Conservation (phyloP, 30 jellyfish, hydroid and myxozoan species). For the Aurelia sp. region DNA sequence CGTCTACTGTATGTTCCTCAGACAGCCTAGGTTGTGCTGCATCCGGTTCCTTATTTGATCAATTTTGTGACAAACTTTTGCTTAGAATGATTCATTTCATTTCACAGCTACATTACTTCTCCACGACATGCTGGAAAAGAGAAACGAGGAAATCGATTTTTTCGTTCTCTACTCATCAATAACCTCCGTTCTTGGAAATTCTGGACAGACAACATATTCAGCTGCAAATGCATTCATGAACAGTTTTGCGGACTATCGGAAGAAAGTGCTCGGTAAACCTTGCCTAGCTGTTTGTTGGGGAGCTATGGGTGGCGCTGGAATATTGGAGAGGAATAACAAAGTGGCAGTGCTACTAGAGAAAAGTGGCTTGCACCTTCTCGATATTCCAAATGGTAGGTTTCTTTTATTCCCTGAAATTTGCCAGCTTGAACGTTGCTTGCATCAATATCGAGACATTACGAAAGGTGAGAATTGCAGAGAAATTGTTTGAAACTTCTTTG, state of each 20-base stretch:
- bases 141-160: conserved; percentile 38
- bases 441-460: too few relatives aligned
- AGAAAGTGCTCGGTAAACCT: conserved; percentile 59
- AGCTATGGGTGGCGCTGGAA: conserved; percentile 87
- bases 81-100: too few relatives aligned
- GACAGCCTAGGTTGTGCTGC: too few relatives aligned
- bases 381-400: conserved; percentile 57
- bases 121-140: conserved; percentile 47
- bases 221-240: conserved; percentile 83
- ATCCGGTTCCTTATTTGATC: too few relatives aligned
- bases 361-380: conserved; percentile 62
- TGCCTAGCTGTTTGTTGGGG: conserved; percentile 80
- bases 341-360: conserved; percentile 60
- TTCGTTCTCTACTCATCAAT: conserved; percentile 70
- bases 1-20: too few relatives aligned
- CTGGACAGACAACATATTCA: conserved; percentile 68
- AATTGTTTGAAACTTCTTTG: too few relatives aligned
- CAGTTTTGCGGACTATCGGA: conserved; percentile 73
- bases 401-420: neutral
- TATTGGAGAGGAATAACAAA: conserved; percentile 59
- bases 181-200: conserved; percentile 65
- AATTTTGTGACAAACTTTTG: too few relatives aligned
- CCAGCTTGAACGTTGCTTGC: neutral
- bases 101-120: conserved; percentile 43
- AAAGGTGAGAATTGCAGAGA: too few relatives aligned